phyloP scores from a whole-genome alignment of 2,888 invertebrate species.

The Drosophila borealis region DNA sequence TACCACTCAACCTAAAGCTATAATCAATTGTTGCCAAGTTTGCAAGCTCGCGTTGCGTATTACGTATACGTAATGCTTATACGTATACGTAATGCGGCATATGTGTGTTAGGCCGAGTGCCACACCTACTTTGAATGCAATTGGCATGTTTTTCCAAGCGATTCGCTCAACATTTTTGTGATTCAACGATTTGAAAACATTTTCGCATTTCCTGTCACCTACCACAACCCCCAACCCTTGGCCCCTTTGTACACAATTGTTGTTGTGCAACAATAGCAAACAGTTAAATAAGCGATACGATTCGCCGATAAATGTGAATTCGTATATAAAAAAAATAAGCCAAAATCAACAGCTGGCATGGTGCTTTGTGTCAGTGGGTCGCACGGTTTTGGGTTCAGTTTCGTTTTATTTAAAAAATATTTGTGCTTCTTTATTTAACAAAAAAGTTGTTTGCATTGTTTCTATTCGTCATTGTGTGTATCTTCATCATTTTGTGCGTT shows the following conservation, averaged over 20 bases:
- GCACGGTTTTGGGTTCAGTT: constrained; percentile 34
- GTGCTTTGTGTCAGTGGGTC: constrained; percentile 37
- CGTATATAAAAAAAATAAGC: constrained; percentile 9
- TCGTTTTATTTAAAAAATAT: constrained; percentile 39
- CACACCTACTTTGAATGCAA: constrained; percentile 39
- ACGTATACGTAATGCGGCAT: constrained; percentile 1
- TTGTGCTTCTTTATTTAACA: constrained; percentile 41
- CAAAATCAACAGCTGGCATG: constrained; percentile 34
- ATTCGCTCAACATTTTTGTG: constrained; percentile 33
- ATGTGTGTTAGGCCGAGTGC: neutral
- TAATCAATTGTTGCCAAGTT: constrained; percentile 6
- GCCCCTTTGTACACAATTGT: constrained; percentile 11
- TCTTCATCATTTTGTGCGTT: constrained; percentile 22
- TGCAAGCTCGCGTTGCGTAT: constrained; percentile 5
- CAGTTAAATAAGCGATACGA: constrained; percentile 46
- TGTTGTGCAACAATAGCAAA: constrained; percentile 33
- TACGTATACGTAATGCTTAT: constrained; percentile 41
- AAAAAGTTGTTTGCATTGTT: constrained; percentile 44
- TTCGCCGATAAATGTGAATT: constrained; percentile 11
- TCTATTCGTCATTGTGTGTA: constrained; percentile 16
- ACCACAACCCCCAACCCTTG: neutral
- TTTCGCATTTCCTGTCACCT: constrained; percentile 59
- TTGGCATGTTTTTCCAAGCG: constrained; percentile 12
- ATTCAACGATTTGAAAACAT: constrained; percentile 62
- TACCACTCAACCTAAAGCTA: neutral